Base-by-base conservation (phyloP, 2,797 vertebrate species). In the Danio albolineatus region DNA sequence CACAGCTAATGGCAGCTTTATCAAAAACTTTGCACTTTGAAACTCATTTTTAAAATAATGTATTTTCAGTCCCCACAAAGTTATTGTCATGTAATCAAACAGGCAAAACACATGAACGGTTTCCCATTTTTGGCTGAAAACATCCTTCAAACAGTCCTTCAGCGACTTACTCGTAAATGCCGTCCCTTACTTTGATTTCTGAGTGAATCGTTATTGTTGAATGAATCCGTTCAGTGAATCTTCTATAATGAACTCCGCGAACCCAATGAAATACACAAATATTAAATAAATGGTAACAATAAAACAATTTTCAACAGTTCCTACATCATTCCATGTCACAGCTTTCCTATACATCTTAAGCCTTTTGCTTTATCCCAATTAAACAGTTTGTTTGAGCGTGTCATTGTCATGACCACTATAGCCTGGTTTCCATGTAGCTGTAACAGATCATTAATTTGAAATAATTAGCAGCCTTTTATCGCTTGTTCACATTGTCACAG, bases 381-480 rank as follows among this genome's bases (percentile, higher is more conserved):
- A 1, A 28, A 28, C 28, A 28, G 13, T 17, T 12, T 16, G 10
- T 57, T 10, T 48, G 10, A 53, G 38, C 17, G 8, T 48, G 41
- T 6, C 17, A n/a, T 59, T 59, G 60, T 56, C 60, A 39, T 46
- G 16, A 21, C 14, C 5, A 19, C n/a, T 39, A 41, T 46, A 59
- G 19, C 21, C 21, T 14, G 16, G 19, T 66, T 57, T 64, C 51
- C 62, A 66, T 66, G 62, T 10, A 71, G 38, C 49, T 51, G 46
- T 62, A 70, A 78, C 69, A 61, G 56, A 61, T 71, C 51, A 56
- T 71, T 78, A n/a, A 71, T 78, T 70, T 62, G 14, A 48, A 71
- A 71, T 61, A 78, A 78, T 71, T 78, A 78, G 76, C 76, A 78
- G 76, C 54, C 44, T 48, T 70, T 78, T 70, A 78, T 61, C 9